A percentile compares a stretch with the other conserved stretches of the same genome.
phyloP scores from a whole-genome alignment of 2,113 vertebrate species.

The Gymnogyps californianus region DNA sequence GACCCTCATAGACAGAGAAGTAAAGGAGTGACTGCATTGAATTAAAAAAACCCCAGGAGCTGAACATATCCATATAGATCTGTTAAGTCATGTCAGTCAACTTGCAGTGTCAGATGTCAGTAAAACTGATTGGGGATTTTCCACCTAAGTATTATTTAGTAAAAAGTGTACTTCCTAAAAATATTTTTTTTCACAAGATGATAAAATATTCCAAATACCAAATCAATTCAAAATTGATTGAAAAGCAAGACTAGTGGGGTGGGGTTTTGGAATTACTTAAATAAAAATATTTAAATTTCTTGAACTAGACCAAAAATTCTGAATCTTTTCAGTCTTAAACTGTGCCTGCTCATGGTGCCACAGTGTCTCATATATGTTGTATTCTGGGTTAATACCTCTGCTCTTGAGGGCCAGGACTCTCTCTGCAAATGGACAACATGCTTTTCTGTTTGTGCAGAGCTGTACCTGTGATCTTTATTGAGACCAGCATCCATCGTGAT shows the following conservation, averaged over 20 bases:
- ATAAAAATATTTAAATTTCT: not conserved
- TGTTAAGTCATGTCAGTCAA: not conserved
- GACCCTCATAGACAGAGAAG: not conserved
- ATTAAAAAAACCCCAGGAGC: not conserved
- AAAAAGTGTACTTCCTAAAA: not conserved
- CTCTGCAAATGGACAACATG: not conserved
- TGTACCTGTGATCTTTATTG: not conserved
- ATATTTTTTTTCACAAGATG: not conserved
- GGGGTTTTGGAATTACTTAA: not conserved
- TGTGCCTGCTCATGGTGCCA: not conserved
- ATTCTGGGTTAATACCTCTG: not conserved
- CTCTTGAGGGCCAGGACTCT: not conserved
- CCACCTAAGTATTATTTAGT: not conserved
- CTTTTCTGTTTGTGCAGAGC: not conserved
- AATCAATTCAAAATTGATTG: not conserved
- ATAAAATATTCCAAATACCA: not conserved
- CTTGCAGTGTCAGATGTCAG: not conserved
- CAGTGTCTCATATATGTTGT: not conserved
- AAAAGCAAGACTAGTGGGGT: not conserved
- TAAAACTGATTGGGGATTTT: not conserved
- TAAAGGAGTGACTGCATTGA: not conserved
- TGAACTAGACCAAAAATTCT: not conserved
- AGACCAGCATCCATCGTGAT: not conserved
- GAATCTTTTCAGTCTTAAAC: not conserved
- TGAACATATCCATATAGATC: not conserved